Evolutionary conservation across 1,140 invertebrate genomes (phyloP).

Genomic region (Diploscapter pachys): DNA sequence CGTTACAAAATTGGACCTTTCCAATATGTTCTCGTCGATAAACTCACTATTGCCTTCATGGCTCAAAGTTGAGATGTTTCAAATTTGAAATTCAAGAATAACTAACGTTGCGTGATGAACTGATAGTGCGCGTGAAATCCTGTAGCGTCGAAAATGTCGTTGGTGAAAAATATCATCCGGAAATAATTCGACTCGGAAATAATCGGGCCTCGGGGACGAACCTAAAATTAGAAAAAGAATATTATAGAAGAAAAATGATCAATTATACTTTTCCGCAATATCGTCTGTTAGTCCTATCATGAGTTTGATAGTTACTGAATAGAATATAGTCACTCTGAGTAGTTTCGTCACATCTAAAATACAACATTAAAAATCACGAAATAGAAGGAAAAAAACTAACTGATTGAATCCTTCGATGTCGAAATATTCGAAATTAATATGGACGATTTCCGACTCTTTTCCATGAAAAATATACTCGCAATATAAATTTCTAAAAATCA

Average conservation of each 20-base stretch:
- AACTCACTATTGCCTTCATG: too few relatives aligned
- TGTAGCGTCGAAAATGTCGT: conserved; percentile 83
- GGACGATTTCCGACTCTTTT: conserved; percentile 71
- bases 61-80: too few relatives aligned
- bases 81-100: too few relatives aligned
- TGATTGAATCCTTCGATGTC: conserved; percentile 84
- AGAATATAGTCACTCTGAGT: conserved; percentile 88
- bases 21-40: too few relatives aligned
- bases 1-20: too few relatives aligned
- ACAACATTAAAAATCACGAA: neutral
- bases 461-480: conserved; percentile 92
- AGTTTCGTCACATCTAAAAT: conserved; percentile 75
- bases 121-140: conserved; percentile 87
- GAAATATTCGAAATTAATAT: conserved; percentile 81
- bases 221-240: conserved; percentile 1
- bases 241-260: neutral
- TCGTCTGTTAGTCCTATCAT: conserved; percentile 77
- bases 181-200: conserved; percentile 81
- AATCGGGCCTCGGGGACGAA: conserved; percentile 64
- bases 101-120: conserved; percentile 64
- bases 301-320: conserved; percentile 84
- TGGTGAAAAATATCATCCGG: conserved; percentile 85
- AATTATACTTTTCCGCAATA: conserved; percentile 70
- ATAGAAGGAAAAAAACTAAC: conserved; percentile 61
- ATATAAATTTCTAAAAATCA: conserved; percentile 69